Percentiles rank a stretch among this genome's conserved stretches.
Conservation (phyloP, 53 echinoderm and acorn worm genomes). For the Luidia sarsii region DNA sequence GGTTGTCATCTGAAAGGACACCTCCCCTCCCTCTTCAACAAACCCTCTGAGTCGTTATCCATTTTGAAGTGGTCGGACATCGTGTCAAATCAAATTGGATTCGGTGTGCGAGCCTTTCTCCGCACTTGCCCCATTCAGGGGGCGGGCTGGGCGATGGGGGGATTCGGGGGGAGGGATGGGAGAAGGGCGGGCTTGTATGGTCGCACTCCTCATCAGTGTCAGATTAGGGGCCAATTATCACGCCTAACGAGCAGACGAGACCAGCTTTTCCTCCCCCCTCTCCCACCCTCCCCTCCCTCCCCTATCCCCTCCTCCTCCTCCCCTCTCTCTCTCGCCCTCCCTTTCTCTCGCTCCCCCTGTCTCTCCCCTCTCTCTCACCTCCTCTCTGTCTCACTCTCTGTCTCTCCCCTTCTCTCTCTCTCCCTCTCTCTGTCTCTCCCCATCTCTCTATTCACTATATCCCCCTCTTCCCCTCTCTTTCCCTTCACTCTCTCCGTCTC, state of each 20-base stretch:
- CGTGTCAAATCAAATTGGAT: constrained; percentile 31
- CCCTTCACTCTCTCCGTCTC: neutral
- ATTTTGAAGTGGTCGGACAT: neutral
- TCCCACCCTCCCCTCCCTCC: neutral
- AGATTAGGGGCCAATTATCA: constrained; percentile 30
- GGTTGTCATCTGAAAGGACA: too few species aligned
- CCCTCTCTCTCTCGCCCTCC: neutral
- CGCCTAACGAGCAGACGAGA: constrained; percentile 36
- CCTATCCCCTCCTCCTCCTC: neutral
- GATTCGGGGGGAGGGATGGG: too few species aligned
- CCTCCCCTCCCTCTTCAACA: too few species aligned
- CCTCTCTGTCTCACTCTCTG: neutral
- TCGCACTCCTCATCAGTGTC: neutral
- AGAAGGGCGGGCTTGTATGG: too few species aligned
- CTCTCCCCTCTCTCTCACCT: neutral
- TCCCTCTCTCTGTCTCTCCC: neutral
- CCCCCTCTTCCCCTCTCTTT: neutral
- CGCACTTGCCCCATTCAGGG: too few species aligned
- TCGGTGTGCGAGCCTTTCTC: too few species aligned
- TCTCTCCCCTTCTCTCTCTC: neutral
- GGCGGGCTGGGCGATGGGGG: too few species aligned
- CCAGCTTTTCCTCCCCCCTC: neutral
- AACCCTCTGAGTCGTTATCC: too few species aligned
- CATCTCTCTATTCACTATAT: neutral
- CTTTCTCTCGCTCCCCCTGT: neutral